Evolutionary conservation across 2,888 invertebrate genomes (phyloP).

Genomic region (Neoascia interrupta): DNA sequence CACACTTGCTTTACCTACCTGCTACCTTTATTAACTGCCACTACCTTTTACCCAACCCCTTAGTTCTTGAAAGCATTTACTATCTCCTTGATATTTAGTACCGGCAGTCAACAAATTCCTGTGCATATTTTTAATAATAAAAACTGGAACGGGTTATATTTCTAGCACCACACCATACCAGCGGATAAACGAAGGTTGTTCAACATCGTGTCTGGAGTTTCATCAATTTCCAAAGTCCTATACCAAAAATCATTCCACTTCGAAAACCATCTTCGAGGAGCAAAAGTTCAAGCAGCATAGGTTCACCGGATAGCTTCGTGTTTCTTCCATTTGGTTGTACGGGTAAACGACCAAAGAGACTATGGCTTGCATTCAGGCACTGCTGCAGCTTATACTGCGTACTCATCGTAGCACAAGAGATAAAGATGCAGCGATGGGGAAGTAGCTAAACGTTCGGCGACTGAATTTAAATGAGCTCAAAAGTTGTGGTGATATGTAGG

Average conservation of each 20-base stretch:
- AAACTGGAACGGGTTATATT: no score
- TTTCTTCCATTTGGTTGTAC: conserved; percentile 9
- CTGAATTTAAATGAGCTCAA: conserved; percentile 57
- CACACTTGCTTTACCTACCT: no score
- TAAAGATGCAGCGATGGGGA: background rate
- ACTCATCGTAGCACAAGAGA: background rate
- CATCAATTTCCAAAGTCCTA: no score
- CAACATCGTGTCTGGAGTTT: no score
- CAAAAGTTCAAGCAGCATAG: conserved; percentile 36
- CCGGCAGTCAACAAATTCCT: no score
- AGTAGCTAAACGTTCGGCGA: conserved; percentile 27
- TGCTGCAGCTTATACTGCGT: background rate
- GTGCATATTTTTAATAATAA: no score
- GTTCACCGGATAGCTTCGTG: conserved; percentile 14
- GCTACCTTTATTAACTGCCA: no score
- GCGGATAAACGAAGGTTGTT: no score
- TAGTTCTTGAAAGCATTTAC: no score
- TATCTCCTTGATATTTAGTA: no score
- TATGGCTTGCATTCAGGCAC: conserved; percentile 24
- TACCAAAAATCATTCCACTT: conserved; percentile 18
- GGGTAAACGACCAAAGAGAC: conserved; percentile 12
- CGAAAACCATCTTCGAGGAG: conserved; percentile 35
- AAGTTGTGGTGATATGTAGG: conserved; percentile 23
- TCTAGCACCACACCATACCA: no score
- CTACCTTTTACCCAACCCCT: no score